A percentile compares a stretch with the other conserved stretches of the same genome.
Evolutionary conservation across 2,113 vertebrate genomes (phyloP).

Genomic region (Bothrops jararaca): DNA sequence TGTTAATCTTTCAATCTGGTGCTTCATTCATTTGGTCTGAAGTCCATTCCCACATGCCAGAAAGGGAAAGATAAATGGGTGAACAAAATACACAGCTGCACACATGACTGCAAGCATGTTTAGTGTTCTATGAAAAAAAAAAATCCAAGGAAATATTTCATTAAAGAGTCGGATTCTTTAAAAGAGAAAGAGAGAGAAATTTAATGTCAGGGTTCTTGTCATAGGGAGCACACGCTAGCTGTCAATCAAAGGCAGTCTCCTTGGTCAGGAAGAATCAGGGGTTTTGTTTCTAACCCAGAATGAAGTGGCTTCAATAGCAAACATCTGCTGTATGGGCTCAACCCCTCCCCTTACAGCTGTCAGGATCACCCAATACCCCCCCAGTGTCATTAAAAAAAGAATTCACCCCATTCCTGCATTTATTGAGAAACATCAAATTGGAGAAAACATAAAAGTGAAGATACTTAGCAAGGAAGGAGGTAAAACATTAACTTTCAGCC

Average conservation of each 20-base stretch:
- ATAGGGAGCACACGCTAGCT: slow-evolving; percentile 66
- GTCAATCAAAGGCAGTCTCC: slow-evolving; percentile 67
- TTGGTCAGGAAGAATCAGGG: slow-evolving; percentile 64
- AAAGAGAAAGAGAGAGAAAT: neutral
- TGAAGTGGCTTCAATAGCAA: slow-evolving; percentile 71
- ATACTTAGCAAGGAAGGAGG: neutral
- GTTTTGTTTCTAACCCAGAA: slow-evolving; percentile 73
- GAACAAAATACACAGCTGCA: neutral
- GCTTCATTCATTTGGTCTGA: no score
- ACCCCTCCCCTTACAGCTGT: slow-evolving; percentile 70
- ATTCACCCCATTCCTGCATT: slow-evolving; percentile 26
- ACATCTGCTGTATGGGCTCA: slow-evolving; percentile 74
- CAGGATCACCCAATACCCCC: slow-evolving; percentile 51
- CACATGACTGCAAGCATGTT: neutral
- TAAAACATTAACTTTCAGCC: neutral
- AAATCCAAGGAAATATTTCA: neutral
- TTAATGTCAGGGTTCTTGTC: neutral
- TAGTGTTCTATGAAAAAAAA: rapidly evolving
- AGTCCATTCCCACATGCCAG: neutral
- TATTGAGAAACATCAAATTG: neutral
- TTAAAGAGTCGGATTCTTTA: neutral
- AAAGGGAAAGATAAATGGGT: neutral
- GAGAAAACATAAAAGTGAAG: neutral
- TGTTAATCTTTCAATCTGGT: neutral
- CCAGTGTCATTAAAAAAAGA: neutral